Evolutionary conservation across 2,113 vertebrate species (phyloP).

Genomic region (Odocoileus hemionus): DNA sequence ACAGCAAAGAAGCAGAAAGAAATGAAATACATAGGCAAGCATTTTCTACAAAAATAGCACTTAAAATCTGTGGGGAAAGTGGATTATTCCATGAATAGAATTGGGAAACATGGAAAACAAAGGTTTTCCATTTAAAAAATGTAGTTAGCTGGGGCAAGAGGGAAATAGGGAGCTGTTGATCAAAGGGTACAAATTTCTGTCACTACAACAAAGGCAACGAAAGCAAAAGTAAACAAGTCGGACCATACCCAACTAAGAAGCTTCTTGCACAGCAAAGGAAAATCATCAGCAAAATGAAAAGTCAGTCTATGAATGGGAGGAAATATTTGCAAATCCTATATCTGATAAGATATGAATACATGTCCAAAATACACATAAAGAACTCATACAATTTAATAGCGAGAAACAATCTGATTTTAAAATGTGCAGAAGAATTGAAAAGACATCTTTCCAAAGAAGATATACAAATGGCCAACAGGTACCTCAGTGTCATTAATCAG

Average conservation of each 20-base stretch:
- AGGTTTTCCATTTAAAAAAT: not conserved
- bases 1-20: not conserved
- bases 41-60: constrained; percentile 39
- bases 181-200: not conserved
- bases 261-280: not conserved
- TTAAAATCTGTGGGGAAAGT: constrained; percentile 34
- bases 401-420: not conserved
- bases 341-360: not conserved
- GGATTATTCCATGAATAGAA: constrained; percentile 27
- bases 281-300: not conserved
- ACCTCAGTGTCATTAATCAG: not conserved
- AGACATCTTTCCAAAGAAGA: not conserved
- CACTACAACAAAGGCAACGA: not conserved
- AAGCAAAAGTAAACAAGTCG: not conserved
- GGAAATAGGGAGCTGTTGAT: not conserved
- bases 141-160: not conserved
- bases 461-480: not conserved
- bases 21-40: not conserved
- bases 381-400: not conserved
- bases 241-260: not conserved
- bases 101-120: constrained; percentile 2
- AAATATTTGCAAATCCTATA: not conserved
- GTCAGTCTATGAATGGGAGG: not conserved
- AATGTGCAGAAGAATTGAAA: not conserved
- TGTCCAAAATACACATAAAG: not conserved